phyloP scores from a whole-genome alignment of 2,113 vertebrate genomes.

The Sapayoa aenigma region DNA sequence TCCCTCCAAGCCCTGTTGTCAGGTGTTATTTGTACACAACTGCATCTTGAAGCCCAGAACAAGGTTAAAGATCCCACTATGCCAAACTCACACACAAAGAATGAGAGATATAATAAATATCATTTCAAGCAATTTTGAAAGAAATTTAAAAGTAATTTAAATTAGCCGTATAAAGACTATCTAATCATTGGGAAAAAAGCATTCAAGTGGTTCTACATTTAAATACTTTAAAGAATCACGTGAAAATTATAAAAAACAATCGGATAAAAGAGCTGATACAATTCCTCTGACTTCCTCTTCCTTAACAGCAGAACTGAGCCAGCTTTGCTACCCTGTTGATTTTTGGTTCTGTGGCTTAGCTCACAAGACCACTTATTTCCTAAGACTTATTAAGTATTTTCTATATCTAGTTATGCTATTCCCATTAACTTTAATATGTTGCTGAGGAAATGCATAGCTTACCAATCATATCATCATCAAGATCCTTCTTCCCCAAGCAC shows the following conservation, averaged over 20 bases:
- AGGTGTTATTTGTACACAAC: accelerated
- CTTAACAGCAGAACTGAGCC: background rate
- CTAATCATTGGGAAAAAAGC: background rate
- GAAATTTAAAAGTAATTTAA: background rate
- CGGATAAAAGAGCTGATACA: background rate
- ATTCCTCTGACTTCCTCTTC: background rate
- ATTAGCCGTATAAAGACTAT: background rate
- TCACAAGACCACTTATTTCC: background rate
- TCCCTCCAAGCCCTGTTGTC: background rate
- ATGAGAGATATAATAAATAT: background rate
- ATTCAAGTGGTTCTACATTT: background rate
- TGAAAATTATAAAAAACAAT: background rate
- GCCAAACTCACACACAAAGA: background rate
- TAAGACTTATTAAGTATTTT: background rate
- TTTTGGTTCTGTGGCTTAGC: background rate
- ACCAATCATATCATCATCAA: constrained; percentile 42
- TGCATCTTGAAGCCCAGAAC: background rate
- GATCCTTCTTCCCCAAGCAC: constrained; percentile 54
- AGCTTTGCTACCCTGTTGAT: background rate
- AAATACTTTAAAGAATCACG: background rate
- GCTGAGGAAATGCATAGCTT: constrained; percentile 18
- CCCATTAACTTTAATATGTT: constrained; percentile 34
- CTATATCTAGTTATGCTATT: background rate
- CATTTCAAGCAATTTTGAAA: background rate
- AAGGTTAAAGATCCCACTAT: background rate